Evolutionary conservation across 2,888 invertebrate species (phyloP), one percentile per base, ranked within the genome.

Genomic region (Hyposoter dolosus): DNA sequence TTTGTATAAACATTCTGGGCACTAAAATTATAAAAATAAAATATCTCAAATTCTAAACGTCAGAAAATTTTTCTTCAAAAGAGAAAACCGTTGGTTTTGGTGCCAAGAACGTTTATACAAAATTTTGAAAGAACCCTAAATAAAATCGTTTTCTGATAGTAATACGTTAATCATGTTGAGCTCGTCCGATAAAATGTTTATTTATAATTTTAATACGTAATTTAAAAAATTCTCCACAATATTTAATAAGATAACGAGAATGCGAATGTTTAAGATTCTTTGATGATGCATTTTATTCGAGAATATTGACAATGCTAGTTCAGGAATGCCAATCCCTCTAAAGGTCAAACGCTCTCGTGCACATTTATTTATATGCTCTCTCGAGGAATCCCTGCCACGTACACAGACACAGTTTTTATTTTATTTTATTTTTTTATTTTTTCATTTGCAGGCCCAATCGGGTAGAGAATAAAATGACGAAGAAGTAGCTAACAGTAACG

Each of bases 281-380:
- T 3, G 60, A 23, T 60, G 28, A 43, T 60, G 60, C 15, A 76
- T 76, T 65, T 76, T 65, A 76, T 76, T 47, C 10, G 19, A 76
- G 60, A 32, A 50, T 66, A 71, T 79, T 85, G 82, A 82, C 85
- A 85, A 82, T 79, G 75, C 75, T 75, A 50, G 74, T 60, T 56
- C 45, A 76, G 79, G 75, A 78, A 85, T 85, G 78, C 80, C 82
- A 74, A 75, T 66, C 71, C 28, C 66, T 45, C 71, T 71, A 85
- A 85, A 85, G 83, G 85, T 85, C 85, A 85, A 72, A 76, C 79
- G 83, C 65, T 83, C 79, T 83, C 79, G 79, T 77, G 74, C 45
- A 47, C 56, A 69, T 74, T 43, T 56, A 74, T 74, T 47, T 56
- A 74, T 60, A 78, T 69, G 53, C 68, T 78, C 56, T 72, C 68